Conservation (phyloP, 1,140 invertebrate genomes). For the Caerostris extrusa region DNA sequence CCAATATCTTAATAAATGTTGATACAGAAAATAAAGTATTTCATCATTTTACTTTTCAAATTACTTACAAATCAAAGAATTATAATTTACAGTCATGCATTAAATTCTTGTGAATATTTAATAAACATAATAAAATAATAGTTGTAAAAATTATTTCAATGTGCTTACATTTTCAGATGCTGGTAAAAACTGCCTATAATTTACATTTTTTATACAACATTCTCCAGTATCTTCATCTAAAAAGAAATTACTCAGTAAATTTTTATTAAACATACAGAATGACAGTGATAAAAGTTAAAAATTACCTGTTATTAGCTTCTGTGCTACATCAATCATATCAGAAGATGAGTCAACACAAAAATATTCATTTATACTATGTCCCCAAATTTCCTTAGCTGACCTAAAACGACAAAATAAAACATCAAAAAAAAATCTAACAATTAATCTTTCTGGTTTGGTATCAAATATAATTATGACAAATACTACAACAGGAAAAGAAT, state of each 20-base stretch:
- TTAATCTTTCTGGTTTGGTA: too few relatives aligned
- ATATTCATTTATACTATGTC: slow-evolving; percentile 88
- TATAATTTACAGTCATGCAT: too few relatives aligned
- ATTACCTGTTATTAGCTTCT: slow-evolving; percentile 86
- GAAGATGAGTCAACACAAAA: slow-evolving; percentile 90
- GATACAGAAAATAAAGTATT: too few relatives aligned
- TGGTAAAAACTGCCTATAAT: slow-evolving; percentile 91
- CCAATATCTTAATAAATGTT: too few relatives aligned
- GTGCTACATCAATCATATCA: slow-evolving; percentile 90
- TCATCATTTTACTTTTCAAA: too few relatives aligned
- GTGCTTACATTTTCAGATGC: slow-evolving; percentile 84
- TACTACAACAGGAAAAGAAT: too few relatives aligned
- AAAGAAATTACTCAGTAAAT: not conserved
- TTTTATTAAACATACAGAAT: not conserved
- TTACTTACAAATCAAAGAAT: too few relatives aligned
- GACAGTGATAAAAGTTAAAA: not conserved
- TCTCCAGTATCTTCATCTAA: slow-evolving; percentile 82
- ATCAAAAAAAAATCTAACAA: too few relatives aligned
- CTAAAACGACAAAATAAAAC: slow-evolving; percentile 80
- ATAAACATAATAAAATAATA: not conserved
- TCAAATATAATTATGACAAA: too few relatives aligned
- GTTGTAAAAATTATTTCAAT: not conserved
- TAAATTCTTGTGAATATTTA: too few relatives aligned
- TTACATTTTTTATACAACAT: slow-evolving; percentile 84
- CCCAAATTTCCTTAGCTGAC: slow-evolving; percentile 89